phyloP scores from a whole-genome alignment of 2,113 vertebrate species.

The Plectropomus leopardus region DNA sequence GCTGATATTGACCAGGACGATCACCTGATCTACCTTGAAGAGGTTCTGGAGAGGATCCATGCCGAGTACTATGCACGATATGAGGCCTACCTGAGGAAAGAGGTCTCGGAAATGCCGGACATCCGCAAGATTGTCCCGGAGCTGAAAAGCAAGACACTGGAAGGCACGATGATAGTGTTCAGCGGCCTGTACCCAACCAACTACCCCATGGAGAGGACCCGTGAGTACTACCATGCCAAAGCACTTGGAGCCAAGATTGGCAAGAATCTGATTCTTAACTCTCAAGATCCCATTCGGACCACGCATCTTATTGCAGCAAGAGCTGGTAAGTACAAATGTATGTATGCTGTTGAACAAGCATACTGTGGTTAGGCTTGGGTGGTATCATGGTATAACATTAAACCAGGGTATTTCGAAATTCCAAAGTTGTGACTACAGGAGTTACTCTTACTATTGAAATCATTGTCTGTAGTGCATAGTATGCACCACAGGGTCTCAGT shows the following conservation, averaged over 20 bases:
- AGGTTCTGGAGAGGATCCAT: conserved; percentile 94
- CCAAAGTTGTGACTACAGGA: too few relatives aligned
- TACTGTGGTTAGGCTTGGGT: too few relatives aligned
- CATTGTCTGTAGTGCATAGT: too few relatives aligned
- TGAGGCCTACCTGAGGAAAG: conserved; percentile 87
- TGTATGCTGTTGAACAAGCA: background rate
- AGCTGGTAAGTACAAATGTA: conserved; percentile 85
- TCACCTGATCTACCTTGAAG: conserved; percentile 96
- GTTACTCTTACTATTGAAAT: too few relatives aligned
- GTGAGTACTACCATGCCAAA: conserved; percentile 94
- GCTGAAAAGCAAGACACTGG: conserved; percentile 91
- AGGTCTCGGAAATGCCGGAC: conserved; percentile 88
- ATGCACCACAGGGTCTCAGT: too few relatives aligned
- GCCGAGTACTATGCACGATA: conserved; percentile 93
- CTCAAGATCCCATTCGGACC: conserved; percentile 87
- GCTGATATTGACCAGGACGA: conserved; percentile 91
- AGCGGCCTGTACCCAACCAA: conserved; percentile 96
- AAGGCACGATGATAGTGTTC: conserved; percentile 90
- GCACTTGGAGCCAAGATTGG: conserved; percentile 92
- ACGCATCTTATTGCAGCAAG: conserved; percentile 95
- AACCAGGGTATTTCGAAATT: too few relatives aligned
- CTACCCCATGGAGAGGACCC: conserved; percentile 94
- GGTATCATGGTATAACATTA: too few relatives aligned
- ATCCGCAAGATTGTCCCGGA: conserved; percentile 96
- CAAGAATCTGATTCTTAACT: conserved; percentile 86